These are phyloP conservation scores for Vanessa atalanta DNA, from an alignment of 1,140 invertebrate species.

Conservation along the genomic window DNA sequence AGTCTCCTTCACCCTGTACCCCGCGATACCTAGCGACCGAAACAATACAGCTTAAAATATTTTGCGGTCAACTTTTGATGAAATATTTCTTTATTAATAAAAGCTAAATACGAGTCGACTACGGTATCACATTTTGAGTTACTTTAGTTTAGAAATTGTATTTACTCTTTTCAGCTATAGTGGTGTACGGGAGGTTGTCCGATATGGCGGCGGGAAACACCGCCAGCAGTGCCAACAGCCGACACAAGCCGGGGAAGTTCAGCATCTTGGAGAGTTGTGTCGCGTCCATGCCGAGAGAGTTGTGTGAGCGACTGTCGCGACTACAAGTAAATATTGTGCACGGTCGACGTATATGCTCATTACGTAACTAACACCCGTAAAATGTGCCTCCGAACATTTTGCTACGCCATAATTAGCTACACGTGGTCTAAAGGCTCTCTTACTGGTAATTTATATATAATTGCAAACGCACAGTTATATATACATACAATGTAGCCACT, in stretches of 20 bases:
- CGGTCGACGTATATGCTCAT: conserved; percentile 4
- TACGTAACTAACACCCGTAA: background rate
- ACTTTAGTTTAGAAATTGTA: background rate
- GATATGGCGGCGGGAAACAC: background rate
- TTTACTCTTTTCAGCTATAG: conserved; percentile 8
- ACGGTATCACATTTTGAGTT: background rate
- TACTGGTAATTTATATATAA: background rate
- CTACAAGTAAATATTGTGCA: conserved; percentile 2
- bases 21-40: background rate
- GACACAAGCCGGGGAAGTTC: background rate
- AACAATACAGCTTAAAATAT: background rate
- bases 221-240: background rate
- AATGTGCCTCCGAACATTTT: background rate
- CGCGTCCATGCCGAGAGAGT: background rate
- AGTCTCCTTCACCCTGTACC: background rate
- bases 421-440: background rate
- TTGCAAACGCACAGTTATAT: too few species aligned
- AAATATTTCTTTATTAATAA: too few species aligned
- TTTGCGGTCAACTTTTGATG: background rate
- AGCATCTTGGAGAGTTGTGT: background rate
- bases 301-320: background rate
- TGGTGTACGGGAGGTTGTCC: conserved; percentile 1
- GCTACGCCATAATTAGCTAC: conserved; percentile 9
- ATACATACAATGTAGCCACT: too few species aligned
- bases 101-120: background rate